Conservation (phyloP, 1,140 invertebrate species). For the Drosophila subobscura region DNA sequence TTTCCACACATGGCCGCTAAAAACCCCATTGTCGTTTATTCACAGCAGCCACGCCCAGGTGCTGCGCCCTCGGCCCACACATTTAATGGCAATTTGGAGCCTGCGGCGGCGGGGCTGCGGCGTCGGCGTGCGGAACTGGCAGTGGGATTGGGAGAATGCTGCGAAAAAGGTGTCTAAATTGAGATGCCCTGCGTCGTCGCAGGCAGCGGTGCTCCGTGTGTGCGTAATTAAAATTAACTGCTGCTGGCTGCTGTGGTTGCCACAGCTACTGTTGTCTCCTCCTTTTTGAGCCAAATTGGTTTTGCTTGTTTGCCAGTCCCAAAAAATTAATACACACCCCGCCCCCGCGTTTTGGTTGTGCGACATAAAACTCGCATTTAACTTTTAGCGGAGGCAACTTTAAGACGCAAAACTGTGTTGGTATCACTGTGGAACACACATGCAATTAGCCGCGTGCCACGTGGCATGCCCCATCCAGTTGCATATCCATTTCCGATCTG, state of each 20-base stretch:
- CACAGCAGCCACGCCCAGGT: conserved; percentile 31
- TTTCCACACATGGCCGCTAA: conserved; percentile 59
- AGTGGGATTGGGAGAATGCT: conserved; percentile 4
- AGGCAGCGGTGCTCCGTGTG: conserved; percentile 41
- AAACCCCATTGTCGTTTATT: conserved; percentile 73
- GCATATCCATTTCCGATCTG: conserved; percentile 45
- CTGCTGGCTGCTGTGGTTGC: conserved; percentile 33
- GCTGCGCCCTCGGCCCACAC: conserved; percentile 15
- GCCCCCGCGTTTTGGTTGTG: neutral
- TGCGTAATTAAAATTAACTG: conserved; percentile 82
- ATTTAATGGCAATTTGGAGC: conserved; percentile 71
- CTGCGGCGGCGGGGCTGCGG: conserved; percentile 12
- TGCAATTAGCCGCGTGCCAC: conserved; percentile 52
- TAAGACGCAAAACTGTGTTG: conserved; percentile 51
- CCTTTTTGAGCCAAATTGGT: conserved; percentile 64
- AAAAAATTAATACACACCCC: conserved; percentile 49
- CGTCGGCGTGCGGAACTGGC: neutral
- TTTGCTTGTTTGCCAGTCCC: conserved; percentile 66
- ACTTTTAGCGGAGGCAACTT: conserved; percentile 37
- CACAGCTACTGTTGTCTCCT: conserved; percentile 18
- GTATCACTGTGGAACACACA: conserved; percentile 30
- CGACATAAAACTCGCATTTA: conserved; percentile 69
- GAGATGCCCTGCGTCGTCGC: conserved; percentile 68
- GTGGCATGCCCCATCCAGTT: conserved; percentile 10
- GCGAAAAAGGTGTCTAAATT: conserved; percentile 76